Conservation (phyloP, 2,888 invertebrate species). For the Linnaemya tessellans region DNA sequence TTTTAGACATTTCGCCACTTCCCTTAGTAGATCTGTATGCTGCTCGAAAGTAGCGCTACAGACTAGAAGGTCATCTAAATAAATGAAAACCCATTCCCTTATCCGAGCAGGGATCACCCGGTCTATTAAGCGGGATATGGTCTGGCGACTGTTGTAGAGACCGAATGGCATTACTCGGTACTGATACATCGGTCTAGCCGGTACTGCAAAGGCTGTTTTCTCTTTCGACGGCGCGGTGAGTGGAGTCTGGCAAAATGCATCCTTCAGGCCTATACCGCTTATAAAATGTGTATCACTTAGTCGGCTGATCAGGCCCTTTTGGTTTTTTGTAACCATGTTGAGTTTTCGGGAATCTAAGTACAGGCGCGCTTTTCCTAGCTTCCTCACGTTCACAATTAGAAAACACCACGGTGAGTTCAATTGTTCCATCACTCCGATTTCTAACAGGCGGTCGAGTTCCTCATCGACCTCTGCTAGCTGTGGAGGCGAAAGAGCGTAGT, state of each 20-base stretch:
- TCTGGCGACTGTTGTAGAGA: no score
- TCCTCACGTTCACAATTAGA: background rate
- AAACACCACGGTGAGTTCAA: background rate
- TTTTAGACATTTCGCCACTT: constrained; percentile 8
- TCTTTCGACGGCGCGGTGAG: background rate
- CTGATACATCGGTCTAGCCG: background rate
- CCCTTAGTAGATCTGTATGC: background rate
- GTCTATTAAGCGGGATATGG: no score
- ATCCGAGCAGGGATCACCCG: background rate
- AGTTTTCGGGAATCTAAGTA: background rate
- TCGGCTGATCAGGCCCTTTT: background rate
- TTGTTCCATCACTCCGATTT: background rate
- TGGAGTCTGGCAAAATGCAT: background rate
- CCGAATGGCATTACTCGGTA: background rate
- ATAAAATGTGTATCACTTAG: background rate
- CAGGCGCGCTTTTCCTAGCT: background rate
- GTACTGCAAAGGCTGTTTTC: background rate
- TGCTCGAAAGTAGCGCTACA: constrained; percentile 11
- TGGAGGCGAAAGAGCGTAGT: background rate
- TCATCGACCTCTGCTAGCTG: background rate
- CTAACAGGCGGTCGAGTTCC: background rate
- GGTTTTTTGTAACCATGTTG: background rate
- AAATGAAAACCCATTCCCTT: background rate
- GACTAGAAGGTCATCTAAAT: background rate
- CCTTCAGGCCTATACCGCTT: background rate